Evolutionary conservation across 2,888 invertebrate species (phyloP), one percentile per base, ranked within the genome.

Genomic region (Callimorpha dominula): DNA sequence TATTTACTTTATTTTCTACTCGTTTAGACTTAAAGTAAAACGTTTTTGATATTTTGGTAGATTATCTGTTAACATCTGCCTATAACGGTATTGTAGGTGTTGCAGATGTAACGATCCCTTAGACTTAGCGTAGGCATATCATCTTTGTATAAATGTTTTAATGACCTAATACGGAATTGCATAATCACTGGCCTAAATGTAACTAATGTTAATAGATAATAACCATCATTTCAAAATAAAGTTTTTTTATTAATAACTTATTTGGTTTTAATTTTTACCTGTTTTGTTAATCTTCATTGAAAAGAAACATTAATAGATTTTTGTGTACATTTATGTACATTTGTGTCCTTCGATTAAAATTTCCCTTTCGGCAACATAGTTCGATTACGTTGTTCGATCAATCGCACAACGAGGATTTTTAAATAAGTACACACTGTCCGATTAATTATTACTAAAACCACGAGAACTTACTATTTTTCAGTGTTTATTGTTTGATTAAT

Each of bases 151-250:
- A 93, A 93, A 89, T 82, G 85, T 92, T 89, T 89, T 92, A 92
- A 91, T 86, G 83, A 83, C 89, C 91, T 94, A 93, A 93, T 89
- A 88, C 86, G 88, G 87, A 88, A 84, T 89, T 85, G 91, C 90
- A 89, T 93, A 91, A 91, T 91, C 92, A 90, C 92, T 86, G 94
- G 94, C 95, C 95, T 95, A 95, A 71, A 94, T 91, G 85, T 95
- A 94, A 94, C 91, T 91, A 91, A 89, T 94, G 95, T 95, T 95
- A 95, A 95, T 95, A 94, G 95, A 94, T 95, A 95, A 95, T 95
- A 95, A 95, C 95, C 95, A 95, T 91, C 92, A 91, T 91, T 94
- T 94, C 93, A 93, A 94, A 95, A 94, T 94, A 95, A 95, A 95
- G 92, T 90, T 95, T 95, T 93, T 93, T 89, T 86, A 88, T 88